phyloP scores from a whole-genome alignment of 2,888 invertebrate species.

The Graphium colonna region DNA sequence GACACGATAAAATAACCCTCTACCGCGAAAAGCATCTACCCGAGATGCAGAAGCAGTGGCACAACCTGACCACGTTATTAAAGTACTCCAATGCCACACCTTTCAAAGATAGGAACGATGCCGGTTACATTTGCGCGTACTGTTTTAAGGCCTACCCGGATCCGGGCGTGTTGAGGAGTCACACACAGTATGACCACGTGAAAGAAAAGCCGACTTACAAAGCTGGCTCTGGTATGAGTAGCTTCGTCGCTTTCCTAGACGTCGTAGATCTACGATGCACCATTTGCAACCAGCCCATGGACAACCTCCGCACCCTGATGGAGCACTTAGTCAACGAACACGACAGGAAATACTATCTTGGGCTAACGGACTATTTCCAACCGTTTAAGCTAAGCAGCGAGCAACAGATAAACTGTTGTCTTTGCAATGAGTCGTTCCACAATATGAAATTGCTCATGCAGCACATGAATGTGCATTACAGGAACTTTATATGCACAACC shows the following conservation, averaged over 20 bases:
- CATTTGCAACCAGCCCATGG: slow-evolving; percentile 52
- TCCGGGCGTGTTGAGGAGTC: slow-evolving; percentile 48
- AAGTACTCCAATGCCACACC: slow-evolving; percentile 67
- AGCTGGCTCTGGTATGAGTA: slow-evolving; percentile 59
- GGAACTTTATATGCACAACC: slow-evolving; percentile 67
- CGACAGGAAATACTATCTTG: slow-evolving; percentile 59
- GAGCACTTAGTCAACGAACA: slow-evolving; percentile 59
- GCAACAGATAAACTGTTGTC: slow-evolving; percentile 60
- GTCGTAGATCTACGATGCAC: slow-evolving; percentile 66
- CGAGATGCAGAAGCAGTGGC: slow-evolving; percentile 71
- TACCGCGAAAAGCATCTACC: slow-evolving; percentile 54
- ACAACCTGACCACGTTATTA: slow-evolving; percentile 62
- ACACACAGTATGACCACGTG: slow-evolving; percentile 57
- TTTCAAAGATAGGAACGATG: slow-evolving; percentile 67
- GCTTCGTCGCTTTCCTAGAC: slow-evolving; percentile 65
- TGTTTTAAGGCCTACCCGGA: slow-evolving; percentile 65
- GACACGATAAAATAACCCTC: slow-evolving; percentile 40
- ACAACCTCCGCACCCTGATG: slow-evolving; percentile 45
- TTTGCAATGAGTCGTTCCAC: slow-evolving; percentile 60
- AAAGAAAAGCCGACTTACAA: slow-evolving; percentile 65
- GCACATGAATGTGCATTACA: slow-evolving; percentile 68
- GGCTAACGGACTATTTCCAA: slow-evolving; percentile 62
- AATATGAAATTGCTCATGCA: slow-evolving; percentile 69
- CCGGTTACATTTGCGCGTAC: slow-evolving; percentile 68
- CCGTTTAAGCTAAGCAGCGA: slow-evolving; percentile 59